Evolutionary conservation across 2,797 vertebrate genomes (phyloP).

Genomic region (Ptychobarbus kaznakovi): DNA sequence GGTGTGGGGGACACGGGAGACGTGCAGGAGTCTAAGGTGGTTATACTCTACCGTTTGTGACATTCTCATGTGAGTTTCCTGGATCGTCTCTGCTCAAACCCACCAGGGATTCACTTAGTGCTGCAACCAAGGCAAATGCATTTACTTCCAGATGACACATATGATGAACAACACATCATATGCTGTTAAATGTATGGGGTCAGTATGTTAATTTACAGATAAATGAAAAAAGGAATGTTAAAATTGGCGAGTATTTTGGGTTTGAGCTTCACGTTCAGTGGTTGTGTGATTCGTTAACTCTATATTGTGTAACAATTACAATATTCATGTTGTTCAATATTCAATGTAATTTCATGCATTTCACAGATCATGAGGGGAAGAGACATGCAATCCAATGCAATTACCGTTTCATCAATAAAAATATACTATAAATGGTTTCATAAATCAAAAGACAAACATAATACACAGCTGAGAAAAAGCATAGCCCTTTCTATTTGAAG

Average conservation of each 20-base stretch:
- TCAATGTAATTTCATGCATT: slow-evolving; percentile 3
- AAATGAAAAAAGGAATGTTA: slow-evolving; percentile 26
- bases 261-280: slow-evolving; percentile 29
- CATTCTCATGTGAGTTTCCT: slow-evolving; percentile 65
- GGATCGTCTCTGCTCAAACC: slow-evolving; percentile 81
- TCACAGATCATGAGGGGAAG: not conserved
- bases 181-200: slow-evolving; percentile 57
- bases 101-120: slow-evolving; percentile 79
- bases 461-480: slow-evolving; percentile 25
- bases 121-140: slow-evolving; percentile 80
- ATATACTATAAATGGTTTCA: not conserved
- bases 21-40: slow-evolving; percentile 63
- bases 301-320: slow-evolving; percentile 4
- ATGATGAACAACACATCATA: slow-evolving; percentile 59
- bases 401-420: not conserved
- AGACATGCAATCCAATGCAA: not conserved
- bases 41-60: slow-evolving; percentile 81
- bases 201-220: slow-evolving; percentile 12
- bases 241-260: slow-evolving; percentile 18
- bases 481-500: slow-evolving; percentile 33
- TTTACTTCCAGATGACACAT: slow-evolving; percentile 72
- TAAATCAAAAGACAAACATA: slow-evolving; percentile 1
- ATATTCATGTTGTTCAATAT: not conserved
- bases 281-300: slow-evolving; percentile 5
- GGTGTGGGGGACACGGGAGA: slow-evolving; percentile 46